Evolutionary conservation across 2,888 invertebrate genomes (phyloP), one percentile per base, ranked within the genome.

Genomic region (Scaptomyza parva): DNA sequence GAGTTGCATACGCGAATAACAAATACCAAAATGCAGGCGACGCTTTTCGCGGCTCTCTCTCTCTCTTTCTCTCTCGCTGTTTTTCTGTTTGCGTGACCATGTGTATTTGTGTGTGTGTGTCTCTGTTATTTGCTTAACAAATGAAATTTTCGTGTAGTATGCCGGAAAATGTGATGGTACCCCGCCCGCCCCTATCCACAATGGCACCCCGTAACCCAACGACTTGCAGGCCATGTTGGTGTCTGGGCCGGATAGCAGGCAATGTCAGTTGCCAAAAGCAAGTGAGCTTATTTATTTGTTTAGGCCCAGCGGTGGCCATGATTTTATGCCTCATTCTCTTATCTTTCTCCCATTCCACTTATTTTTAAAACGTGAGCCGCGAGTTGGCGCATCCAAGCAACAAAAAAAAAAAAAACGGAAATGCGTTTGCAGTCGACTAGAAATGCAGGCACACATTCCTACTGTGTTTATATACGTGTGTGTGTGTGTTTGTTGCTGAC

Each of bases 261-360:
- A 48, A 51, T 78, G 78, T 70, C 76, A 82, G 86, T 80, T 86
- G 83, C 85, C 82, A 82, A 87, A 86, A 70, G 71, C 76, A 66
- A 78, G 60, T 57, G 68, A 61, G 72, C 84, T 83, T 84, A 84
- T 84, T 84, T 84, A 88, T 84, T 84, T 84, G 88, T 73, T 88
- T 88, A 79, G 86, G 77, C 86, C 67, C 88, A 86, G 70, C 76
- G 74, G 79, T 72, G 74, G 68, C 65, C 78, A 71, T 72, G 78
- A 80, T 86, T 84, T 75, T 50, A 50, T 51, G 45, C 22, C 43
- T 24, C 43, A 35, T 57, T 53, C 58, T 24, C 6, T 7, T 14
- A 2, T 0, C 12, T 14, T 2, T 6, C n/a, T 30, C 4, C 5
- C 8, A 7, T 24, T 22, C 20, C 14, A 20, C 24, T 9, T 39